phyloP scores from a whole-genome alignment of 2,113 vertebrate genomes.

The Mionectes macconnelli region DNA sequence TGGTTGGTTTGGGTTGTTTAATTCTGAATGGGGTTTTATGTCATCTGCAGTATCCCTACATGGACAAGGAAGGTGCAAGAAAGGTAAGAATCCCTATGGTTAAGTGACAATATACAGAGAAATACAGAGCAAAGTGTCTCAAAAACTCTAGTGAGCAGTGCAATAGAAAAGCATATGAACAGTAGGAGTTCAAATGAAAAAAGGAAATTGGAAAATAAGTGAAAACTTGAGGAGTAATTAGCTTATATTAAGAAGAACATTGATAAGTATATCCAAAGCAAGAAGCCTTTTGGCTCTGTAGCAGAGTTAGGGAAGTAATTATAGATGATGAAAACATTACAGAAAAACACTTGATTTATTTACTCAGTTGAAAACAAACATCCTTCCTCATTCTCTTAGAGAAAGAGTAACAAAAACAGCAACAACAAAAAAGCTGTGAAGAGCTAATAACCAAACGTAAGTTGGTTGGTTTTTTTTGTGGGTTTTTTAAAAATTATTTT shows the following conservation, averaged over 20 bases:
- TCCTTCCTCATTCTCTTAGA: not conserved
- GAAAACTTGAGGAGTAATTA: not conserved
- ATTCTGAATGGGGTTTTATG: not conserved
- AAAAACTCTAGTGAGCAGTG: not conserved
- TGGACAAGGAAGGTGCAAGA: not conserved
- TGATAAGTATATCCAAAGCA: not conserved
- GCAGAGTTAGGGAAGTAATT: not conserved
- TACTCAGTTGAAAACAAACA: not conserved
- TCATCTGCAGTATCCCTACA: not conserved
- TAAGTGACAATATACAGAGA: not conserved
- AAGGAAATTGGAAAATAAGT: not conserved
- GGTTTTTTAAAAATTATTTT: no score
- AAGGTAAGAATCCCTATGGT: not conserved
- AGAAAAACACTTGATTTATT: not conserved
- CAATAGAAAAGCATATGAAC: not conserved
- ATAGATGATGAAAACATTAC: not conserved
- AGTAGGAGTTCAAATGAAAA: not conserved
- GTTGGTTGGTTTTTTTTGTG: no score
- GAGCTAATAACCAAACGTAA: not conserved
- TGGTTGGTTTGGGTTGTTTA: not conserved
- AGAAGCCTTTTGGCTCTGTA: not conserved
- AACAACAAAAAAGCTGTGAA: not conserved
- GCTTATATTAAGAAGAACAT: not conserved
- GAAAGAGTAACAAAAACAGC: not conserved
- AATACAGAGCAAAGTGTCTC: not conserved